Conservation (phyloP, 2,888 invertebrate genomes). For the Ligdia adustata region DNA sequence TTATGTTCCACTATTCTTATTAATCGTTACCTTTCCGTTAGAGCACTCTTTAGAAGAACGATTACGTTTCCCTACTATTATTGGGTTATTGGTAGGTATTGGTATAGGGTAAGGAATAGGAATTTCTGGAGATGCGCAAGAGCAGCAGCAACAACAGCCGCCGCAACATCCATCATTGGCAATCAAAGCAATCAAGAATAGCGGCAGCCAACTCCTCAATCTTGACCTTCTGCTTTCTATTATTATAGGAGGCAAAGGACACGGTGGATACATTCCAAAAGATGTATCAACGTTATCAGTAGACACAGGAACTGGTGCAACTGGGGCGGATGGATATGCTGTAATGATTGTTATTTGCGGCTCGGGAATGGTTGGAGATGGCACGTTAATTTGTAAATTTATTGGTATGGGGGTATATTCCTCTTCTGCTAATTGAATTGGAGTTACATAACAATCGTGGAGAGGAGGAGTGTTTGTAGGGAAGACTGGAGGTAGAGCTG, state of each 20-base stretch:
- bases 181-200: slow-evolving; percentile 52
- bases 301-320: slow-evolving; percentile 8
- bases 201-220: slow-evolving; percentile 50
- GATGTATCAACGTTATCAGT: slow-evolving; percentile 12
- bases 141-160: slow-evolving; percentile 37
- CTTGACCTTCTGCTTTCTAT: slow-evolving; percentile 48
- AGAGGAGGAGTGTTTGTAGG: slow-evolving; percentile 1
- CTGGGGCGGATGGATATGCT: slow-evolving; percentile 29
- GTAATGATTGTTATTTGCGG: slow-evolving; percentile 47
- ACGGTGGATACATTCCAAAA: slow-evolving; percentile 9
- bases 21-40: not conserved
- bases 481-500: slow-evolving; percentile 16
- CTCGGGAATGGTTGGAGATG: slow-evolving; percentile 44
- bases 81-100: slow-evolving; percentile 50
- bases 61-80: slow-evolving; percentile 35
- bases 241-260: slow-evolving; percentile 46
- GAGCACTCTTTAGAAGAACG: slow-evolving; percentile 3
- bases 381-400: slow-evolving; percentile 55
- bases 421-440: slow-evolving; percentile 5
- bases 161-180: slow-evolving; percentile 40
- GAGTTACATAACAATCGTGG: not conserved
- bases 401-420: slow-evolving; percentile 41
- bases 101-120: slow-evolving; percentile 58
- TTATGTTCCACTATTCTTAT: not conserved
- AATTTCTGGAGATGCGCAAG: slow-evolving; percentile 36